Base-by-base conservation (phyloP, 2,888 invertebrate genomes). In the Philereme vetulata region DNA sequence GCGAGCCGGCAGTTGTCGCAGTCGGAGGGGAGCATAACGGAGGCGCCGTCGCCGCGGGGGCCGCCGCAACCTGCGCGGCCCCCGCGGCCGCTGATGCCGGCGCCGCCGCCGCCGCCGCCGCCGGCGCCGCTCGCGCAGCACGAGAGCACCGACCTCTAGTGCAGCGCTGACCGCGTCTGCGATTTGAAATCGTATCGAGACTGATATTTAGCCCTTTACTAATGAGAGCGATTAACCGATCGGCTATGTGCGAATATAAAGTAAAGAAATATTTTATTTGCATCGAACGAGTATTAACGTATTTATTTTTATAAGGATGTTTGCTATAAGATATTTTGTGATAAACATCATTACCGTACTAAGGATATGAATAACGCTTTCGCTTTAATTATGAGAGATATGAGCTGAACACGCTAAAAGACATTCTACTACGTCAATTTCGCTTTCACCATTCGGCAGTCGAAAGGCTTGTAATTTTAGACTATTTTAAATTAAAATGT, bases 11-110 rank as follows among this genome's bases (percentile, higher is more conserved):
- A 92, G 78, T 75, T 92, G 70, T 92, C 94, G 64, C 93, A 94
- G 77, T 94, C 94, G 46, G 94, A 94, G 75, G 94, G 94, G 46
- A 94, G 93, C 73, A 94, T 94, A 73, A 89, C 94, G 64, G 94
- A 94, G 70, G 86, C 88, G 60, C 93, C 87, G 62, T 81, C 86
- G 11, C 87, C 88, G 62, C 80, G 85, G 64, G 74, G 78, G 40
- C 76, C 81, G 47, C 77, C 82, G 21, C 78, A 82, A 51, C 83
- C 87, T 1, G 88, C 88, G 38, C 85, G 84, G 52, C 82, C 84
- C 11, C 87, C 82, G 48, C 77, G 78, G 9, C 81, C 84, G 62
- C 83, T 84, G 40, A 82, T 84, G 68, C 85, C 89, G 38, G 21
- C 21, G 44, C 88, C 89, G 51, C 88, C 88, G 33, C 86, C 72